Base-by-base conservation (phyloP, 2,888 invertebrate species). In the Steinernema carpocapsae region DNA sequence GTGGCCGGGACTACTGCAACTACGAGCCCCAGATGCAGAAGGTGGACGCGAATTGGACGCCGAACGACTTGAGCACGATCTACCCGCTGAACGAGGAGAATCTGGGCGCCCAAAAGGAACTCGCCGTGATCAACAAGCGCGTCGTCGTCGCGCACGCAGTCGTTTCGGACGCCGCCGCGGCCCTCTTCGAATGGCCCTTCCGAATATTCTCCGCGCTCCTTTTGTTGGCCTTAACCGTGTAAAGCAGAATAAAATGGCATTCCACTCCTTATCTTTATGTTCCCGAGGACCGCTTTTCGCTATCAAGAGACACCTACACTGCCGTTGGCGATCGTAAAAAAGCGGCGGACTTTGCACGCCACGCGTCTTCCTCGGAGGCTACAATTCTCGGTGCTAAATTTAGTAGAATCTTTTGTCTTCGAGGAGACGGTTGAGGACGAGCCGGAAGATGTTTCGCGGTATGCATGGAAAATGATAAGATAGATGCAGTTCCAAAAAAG, bases 1-100 rank as follows among this genome's bases (percentile, higher is more conserved):
- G 81, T 51, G 59, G 77, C 12, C 56, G 22, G 56, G 74, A 79
- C 42, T 81, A 81, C 77, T 81, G 81, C 70, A 81, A 81, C 70
- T 42, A 48, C 22, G 43, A 71, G 48, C 46, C 71, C 24, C 56
- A 56, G 56, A 56, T 56, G 56, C 22, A 56, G 56, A 56, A 10
- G 26, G 56, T 56, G 56, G 56, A 56, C 56, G 56, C 56, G 56
- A 12, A 24, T 26, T 56, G 56, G 56, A 56, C 24, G 3, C 56
- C 56, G 56, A 26, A 26, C 22, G 19, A 10, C 26, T 4, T 24
- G 56, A 19, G 12, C 19, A 51, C 51, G 19, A 19, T 56, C 24
- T 56, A 56, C 56, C 56, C 24, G n/a, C 56, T 56, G 2, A 19
- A 19, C 56, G 4, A 22, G 56, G 56, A 19, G 19, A 51, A 56